Evolutionary conservation across 2,888 invertebrate species (phyloP), one percentile per base, ranked within the genome.

Genomic region (Matsumyia berberina): DNA sequence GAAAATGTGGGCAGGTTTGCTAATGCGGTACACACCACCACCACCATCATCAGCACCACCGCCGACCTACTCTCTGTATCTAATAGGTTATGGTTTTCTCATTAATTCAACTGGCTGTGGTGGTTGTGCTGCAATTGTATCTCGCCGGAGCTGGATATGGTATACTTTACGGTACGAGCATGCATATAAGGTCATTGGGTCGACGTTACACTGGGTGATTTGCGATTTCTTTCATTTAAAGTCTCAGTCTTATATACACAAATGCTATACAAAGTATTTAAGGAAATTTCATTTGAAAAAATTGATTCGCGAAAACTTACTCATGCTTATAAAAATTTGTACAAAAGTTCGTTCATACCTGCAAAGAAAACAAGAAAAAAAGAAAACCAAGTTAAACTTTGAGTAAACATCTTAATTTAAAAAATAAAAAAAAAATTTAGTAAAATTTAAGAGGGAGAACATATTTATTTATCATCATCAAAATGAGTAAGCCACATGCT

Each of bases 81-180:
- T 62, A 58, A 76, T 80, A 85, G 85, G 80, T 80, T 85, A 85
- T 85, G 85, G 85, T 80, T 80, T 85, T 80, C 80, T 80, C 85
- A 76, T 85, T 85, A 85, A 80, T 76, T 79, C 69, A 79, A 51
- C 37, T 39, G n/a, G 19, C 15, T 51, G 60, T 73, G 60, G 39
- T 78, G 31, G 60, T 73, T 78, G 76, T 24, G 37, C 51, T 82
- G 62, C 44, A 67, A 79, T 79, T 77, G 39, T 62, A 53, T 62
- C 35, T 64, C 42, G 53, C 29, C 46, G 8, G 49, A 57, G 44
- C 76, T 62, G n/a, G 64, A 76, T 85, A 76, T 80, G 58, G 67
- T 29, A 58, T 69, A 74, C 46, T 66, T 70, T 58, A 51, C 42
- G 39, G 58, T 80, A 46, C 33, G 57, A 76, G 35, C 74, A 55